Conservation (phyloP, 2,888 invertebrate species). For the Muschampia plurimacula region DNA sequence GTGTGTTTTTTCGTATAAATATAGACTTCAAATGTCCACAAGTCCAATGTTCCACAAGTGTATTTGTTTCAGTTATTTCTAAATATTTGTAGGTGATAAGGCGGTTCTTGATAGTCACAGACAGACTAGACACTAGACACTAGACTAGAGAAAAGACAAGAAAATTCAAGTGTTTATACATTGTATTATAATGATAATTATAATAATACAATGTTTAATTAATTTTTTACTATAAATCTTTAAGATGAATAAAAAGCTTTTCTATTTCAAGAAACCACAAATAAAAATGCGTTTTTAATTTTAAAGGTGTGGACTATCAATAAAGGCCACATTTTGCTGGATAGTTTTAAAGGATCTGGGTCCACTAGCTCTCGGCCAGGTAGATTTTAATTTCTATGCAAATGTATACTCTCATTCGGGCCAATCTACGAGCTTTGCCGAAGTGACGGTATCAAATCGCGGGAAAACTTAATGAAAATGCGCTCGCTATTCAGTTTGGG, state of each 20-base stretch:
- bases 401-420: conserved; percentile 78
- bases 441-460: conserved; percentile 74
- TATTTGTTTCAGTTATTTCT: too few relatives aligned
- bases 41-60: too few relatives aligned
- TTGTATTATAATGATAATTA: too few relatives aligned
- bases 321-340: background rate
- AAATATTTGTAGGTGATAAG: too few relatives aligned
- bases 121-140: too few relatives aligned
- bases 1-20: too few relatives aligned
- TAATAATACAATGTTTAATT: too few relatives aligned
- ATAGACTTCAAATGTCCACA: too few relatives aligned
- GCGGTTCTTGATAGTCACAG: too few relatives aligned
- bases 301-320: background rate
- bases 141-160: too few relatives aligned
- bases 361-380: conserved; percentile 77
- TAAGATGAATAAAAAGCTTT: background rate
- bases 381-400: conserved; percentile 86
- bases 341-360: conserved; percentile 58
- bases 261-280: background rate
- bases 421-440: conserved; percentile 76
- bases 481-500: conserved; percentile 26
- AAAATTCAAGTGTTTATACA: too few relatives aligned
- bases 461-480: conserved; percentile 77
- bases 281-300: background rate
- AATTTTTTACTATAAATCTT: too few relatives aligned